A percentile compares a stretch with the other conserved stretches of the same genome.
phyloP scores from a whole-genome alignment of 2,888 invertebrate genomes.

The Sphaerophoria taeniata region DNA sequence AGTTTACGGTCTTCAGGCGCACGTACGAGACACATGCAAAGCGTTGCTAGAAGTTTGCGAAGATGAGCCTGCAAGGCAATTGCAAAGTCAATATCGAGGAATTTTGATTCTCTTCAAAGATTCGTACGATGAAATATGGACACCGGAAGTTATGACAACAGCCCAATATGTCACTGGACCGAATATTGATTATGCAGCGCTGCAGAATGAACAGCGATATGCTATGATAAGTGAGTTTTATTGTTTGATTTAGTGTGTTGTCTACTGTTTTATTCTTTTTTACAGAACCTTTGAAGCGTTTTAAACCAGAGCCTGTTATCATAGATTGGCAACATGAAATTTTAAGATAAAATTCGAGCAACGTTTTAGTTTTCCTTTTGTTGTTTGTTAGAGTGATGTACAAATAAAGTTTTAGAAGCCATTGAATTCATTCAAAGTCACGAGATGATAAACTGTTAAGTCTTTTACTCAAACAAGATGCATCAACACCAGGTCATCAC shows the following conservation, averaged over 20 bases:
- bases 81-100: constrained; percentile 83
- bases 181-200: constrained; percentile 80
- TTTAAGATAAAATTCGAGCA: constrained; percentile 76
- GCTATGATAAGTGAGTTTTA: constrained; percentile 80
- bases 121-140: constrained; percentile 81
- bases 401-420: constrained; percentile 48
- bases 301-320: constrained; percentile 85
- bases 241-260: constrained; percentile 39
- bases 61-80: constrained; percentile 82
- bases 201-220: constrained; percentile 81
- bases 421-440: constrained; percentile 37
- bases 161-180: constrained; percentile 79
- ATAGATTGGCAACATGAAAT: constrained; percentile 85
- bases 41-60: constrained; percentile 83
- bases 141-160: constrained; percentile 79
- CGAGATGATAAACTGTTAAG: constrained; percentile 29
- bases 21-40: constrained; percentile 84
- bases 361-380: too few relatives aligned
- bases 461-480: constrained; percentile 30
- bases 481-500: too few relatives aligned
- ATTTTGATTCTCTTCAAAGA: constrained; percentile 78
- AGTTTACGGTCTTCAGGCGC: constrained; percentile 85
- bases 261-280: constrained; percentile 4
- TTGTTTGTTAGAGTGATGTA: too few relatives aligned
- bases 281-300: constrained; percentile 85